Evolutionary conservation across 2,888 invertebrate genomes (phyloP).

Genomic region (Macroteleia sp.): DNA sequence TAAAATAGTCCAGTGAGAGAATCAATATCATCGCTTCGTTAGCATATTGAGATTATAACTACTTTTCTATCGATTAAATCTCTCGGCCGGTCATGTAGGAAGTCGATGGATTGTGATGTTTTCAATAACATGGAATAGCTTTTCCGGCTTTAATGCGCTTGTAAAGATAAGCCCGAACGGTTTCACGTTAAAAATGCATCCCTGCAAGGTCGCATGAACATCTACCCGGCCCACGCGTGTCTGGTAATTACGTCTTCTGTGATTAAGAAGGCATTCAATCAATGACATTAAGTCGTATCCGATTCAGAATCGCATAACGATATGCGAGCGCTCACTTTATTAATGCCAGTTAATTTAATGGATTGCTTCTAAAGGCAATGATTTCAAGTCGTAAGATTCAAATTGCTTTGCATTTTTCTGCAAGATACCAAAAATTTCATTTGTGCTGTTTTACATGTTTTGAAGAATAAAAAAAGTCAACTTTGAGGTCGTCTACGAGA

Average conservation of each 20-base stretch:
- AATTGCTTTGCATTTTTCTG: too few species aligned
- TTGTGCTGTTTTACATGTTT: too few species aligned
- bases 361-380: neutral
- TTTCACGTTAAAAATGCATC: conserved; percentile 1
- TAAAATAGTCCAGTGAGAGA: conserved; percentile 13
- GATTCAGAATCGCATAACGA: conserved; percentile 24
- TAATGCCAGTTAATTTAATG: conserved; percentile 14
- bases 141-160: neutral
- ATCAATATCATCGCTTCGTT: conserved; percentile 7
- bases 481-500: too few species aligned
- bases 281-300: conserved; percentile 25
- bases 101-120: neutral
- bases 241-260: conserved; percentile 18
- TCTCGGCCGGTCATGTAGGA: conserved; percentile 19
- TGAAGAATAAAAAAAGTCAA: too few species aligned
- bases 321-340: conserved; percentile 19
- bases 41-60: neutral
- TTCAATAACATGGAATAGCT: neutral
- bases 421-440: too few species aligned
- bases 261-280: conserved; percentile 36
- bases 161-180: conserved; percentile 5
- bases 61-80: neutral
- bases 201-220: conserved; percentile 19
- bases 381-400: neutral
- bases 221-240: conserved; percentile 24